Evolutionary conservation across 2,888 invertebrate genomes (phyloP).

Genomic region (Scrobipalpa atriplicella): DNA sequence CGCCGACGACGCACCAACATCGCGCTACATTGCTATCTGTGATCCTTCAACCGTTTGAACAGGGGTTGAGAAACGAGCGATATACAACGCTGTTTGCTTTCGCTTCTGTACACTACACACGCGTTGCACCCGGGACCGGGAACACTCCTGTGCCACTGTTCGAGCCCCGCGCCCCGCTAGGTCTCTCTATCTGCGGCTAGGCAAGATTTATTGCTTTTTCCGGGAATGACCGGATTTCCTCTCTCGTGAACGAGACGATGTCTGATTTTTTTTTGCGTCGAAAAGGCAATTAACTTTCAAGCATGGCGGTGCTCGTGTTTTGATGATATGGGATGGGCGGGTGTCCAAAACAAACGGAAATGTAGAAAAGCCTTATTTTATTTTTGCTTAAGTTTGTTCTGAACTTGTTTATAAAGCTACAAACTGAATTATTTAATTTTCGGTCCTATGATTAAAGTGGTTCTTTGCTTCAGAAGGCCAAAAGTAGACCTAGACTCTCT

Average conservation of each 20-base stretch:
- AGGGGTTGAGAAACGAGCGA: background rate
- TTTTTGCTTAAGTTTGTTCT: background rate
- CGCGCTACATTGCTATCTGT: background rate
- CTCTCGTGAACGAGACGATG: constrained; percentile 37
- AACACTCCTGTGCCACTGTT: constrained; percentile 55
- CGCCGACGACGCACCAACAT: background rate
- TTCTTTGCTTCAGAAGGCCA: too few species aligned
- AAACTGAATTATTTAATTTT: too few species aligned
- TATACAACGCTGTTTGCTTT: background rate
- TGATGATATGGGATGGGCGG: constrained; percentile 1
- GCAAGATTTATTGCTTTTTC: constrained; percentile 72
- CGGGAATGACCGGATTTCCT: constrained; percentile 70
- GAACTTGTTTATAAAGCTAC: too few species aligned
- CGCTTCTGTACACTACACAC: background rate
- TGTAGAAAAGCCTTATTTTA: background rate
- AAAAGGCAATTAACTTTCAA: constrained; percentile 41
- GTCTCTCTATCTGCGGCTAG: constrained; percentile 63
- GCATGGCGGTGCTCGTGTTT: background rate
- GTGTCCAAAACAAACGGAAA: background rate
- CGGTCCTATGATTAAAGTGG: too few species aligned
- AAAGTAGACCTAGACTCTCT: too few species aligned
- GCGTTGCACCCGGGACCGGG: constrained; percentile 60
- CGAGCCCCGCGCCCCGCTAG: constrained; percentile 40
- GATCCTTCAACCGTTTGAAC: background rate
- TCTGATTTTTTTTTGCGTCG: constrained; percentile 42